phyloP scores from a whole-genome alignment of 1,140 invertebrate species.

The Cyphomyrmex costatus region DNA sequence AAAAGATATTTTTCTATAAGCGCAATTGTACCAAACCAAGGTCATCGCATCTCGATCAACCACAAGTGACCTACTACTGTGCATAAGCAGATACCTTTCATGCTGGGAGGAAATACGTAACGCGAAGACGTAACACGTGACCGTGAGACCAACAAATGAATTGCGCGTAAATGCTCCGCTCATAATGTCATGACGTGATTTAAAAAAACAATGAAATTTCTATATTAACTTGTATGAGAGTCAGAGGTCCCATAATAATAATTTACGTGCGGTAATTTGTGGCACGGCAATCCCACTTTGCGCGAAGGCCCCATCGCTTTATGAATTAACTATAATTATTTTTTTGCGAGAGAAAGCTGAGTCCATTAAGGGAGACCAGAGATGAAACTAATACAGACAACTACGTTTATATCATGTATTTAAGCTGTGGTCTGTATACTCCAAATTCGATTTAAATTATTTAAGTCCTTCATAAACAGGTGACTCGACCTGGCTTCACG shows the following conservation, averaged over 20 bases:
- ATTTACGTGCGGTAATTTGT: slow-evolving; percentile 4
- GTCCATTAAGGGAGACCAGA: too few relatives aligned
- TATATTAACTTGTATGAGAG: slow-evolving; percentile 32
- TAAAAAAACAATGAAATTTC: slow-evolving; percentile 58
- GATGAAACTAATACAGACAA: too few relatives aligned
- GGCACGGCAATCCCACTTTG: neutral
- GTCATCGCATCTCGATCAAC: slow-evolving; percentile 53
- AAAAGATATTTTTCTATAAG: slow-evolving; percentile 21
- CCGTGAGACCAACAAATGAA: slow-evolving; percentile 75
- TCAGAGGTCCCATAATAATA: slow-evolving; percentile 26
- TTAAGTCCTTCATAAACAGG: too few relatives aligned
- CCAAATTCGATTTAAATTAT: too few relatives aligned
- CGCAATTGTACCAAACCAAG: slow-evolving; percentile 27
- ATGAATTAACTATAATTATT: slow-evolving; percentile 22
- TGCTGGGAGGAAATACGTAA: slow-evolving; percentile 73
- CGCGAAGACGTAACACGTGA: slow-evolving; percentile 74
- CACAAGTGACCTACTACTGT: slow-evolving; percentile 70
- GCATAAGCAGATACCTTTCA: slow-evolving; percentile 62
- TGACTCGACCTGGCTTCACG: too few relatives aligned
- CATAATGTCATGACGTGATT: slow-evolving; percentile 58
- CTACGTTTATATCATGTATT: too few relatives aligned
- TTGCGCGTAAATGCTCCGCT: slow-evolving; percentile 68
- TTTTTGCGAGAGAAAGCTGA: neutral
- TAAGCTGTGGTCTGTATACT: too few relatives aligned
- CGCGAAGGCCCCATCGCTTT: slow-evolving; percentile 1